phyloP scores from a whole-genome alignment of 1,140 invertebrate species.

The Metaphire vulgaris region DNA sequence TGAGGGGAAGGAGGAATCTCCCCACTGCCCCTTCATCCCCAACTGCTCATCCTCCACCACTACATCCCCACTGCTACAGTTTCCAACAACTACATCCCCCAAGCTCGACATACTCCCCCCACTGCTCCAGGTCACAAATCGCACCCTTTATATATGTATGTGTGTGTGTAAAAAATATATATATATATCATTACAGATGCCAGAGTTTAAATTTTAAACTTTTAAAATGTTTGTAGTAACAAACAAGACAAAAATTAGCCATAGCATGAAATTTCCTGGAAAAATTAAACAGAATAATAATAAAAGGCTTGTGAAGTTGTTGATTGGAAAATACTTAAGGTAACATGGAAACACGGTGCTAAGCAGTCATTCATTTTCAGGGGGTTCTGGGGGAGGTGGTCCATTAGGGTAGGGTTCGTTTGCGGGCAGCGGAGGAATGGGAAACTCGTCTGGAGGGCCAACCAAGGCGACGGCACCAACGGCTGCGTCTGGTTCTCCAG shows the following conservation, averaged over 20 bases:
- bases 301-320: background rate
- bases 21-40: too few relatives aligned
- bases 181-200: too few relatives aligned
- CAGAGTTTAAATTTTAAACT: too few relatives aligned
- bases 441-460: background rate
- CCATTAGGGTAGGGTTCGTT: conserved; percentile 1
- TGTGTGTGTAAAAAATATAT: background rate
- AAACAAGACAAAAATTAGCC: background rate
- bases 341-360: background rate
- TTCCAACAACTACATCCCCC: too few relatives aligned
- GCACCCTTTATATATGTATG: background rate
- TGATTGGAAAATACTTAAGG: background rate
- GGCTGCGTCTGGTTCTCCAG: conserved; percentile 65
- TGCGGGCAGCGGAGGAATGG: background rate
- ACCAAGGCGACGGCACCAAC: background rate
- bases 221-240: background rate
- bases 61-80: too few relatives aligned
- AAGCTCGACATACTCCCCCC: too few relatives aligned
- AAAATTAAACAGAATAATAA: background rate
- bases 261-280: background rate
- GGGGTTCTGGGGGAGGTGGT: background rate
- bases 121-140: too few relatives aligned
- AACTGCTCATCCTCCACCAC: too few relatives aligned
- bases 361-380: background rate
- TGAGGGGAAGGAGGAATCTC: too few relatives aligned